phyloP scores from a whole-genome alignment of 2,797 vertebrate species.

The Tympanoctomys barrerae region DNA sequence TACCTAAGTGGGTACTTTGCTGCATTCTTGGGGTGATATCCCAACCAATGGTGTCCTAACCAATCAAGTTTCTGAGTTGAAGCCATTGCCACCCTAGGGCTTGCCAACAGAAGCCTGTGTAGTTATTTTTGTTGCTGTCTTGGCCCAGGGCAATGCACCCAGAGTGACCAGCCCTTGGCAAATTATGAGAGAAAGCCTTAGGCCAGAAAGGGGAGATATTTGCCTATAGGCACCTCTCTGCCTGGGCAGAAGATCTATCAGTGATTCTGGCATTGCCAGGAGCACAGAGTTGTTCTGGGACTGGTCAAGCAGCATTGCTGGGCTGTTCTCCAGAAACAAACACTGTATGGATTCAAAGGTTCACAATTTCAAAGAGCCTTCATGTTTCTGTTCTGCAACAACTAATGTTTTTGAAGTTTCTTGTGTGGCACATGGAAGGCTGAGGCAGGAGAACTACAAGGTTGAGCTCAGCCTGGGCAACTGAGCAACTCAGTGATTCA shows the following conservation, averaged over 20 bases:
- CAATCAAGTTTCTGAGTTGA: background rate
- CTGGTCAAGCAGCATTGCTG: background rate
- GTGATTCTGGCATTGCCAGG: background rate
- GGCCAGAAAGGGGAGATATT: background rate
- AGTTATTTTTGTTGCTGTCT: background rate
- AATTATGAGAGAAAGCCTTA: background rate
- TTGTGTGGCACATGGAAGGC: background rate
- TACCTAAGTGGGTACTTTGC: background rate
- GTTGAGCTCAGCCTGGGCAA: background rate
- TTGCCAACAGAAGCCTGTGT: background rate
- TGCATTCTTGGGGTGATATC: background rate
- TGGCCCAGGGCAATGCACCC: background rate
- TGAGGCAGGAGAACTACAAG: background rate
- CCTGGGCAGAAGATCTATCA: background rate
- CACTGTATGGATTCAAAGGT: background rate
- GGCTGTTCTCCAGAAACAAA: background rate
- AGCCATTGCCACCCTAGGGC: accelerated
- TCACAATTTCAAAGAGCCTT: background rate
- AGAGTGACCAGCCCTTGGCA: background rate
- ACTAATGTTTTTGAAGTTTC: background rate
- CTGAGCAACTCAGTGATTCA: background rate
- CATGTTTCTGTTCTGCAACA: background rate
- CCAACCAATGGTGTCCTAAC: background rate
- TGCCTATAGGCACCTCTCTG: accelerated
- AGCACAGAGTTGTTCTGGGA: background rate